Evolutionary conservation across 2,797 vertebrate genomes (phyloP).

Genomic region (Octomys mimax): DNA sequence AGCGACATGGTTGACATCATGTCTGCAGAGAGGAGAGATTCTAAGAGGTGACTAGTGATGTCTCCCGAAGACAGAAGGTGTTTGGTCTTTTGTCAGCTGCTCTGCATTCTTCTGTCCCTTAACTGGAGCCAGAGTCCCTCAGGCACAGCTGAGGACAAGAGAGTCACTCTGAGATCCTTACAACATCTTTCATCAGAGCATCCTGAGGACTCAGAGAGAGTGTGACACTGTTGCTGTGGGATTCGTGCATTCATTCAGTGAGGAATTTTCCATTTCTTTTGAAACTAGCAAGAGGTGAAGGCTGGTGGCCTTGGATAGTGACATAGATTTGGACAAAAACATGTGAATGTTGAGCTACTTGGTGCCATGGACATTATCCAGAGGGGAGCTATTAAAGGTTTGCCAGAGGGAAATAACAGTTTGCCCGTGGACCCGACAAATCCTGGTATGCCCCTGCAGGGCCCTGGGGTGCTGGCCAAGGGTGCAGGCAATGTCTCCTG

Average conservation of each 20-base stretch:
- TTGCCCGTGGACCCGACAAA: background rate
- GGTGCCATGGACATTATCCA: background rate
- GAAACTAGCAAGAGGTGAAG: background rate
- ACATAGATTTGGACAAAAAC: constrained; percentile 6
- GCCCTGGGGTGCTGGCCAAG: background rate
- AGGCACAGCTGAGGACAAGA: background rate
- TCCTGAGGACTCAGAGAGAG: background rate
- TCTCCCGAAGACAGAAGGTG: background rate
- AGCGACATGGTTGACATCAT: background rate
- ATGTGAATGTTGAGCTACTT: background rate
- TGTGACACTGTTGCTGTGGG: background rate
- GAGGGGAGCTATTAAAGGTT: background rate
- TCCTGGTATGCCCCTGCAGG: accelerated
- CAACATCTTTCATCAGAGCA: background rate
- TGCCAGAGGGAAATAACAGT: background rate
- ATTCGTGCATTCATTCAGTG: background rate
- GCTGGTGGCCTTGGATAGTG: background rate
- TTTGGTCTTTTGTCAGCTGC: background rate
- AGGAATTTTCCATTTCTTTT: constrained; percentile 19
- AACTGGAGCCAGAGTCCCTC: background rate
- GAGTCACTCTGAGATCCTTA: background rate
- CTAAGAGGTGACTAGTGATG: background rate
- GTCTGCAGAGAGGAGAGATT: background rate
- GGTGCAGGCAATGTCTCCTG: accelerated
- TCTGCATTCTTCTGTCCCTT: background rate